Percentiles rank a stretch among this genome's conserved stretches.
Conservation (phyloP, 2,113 vertebrate species). For the Solea solea region DNA sequence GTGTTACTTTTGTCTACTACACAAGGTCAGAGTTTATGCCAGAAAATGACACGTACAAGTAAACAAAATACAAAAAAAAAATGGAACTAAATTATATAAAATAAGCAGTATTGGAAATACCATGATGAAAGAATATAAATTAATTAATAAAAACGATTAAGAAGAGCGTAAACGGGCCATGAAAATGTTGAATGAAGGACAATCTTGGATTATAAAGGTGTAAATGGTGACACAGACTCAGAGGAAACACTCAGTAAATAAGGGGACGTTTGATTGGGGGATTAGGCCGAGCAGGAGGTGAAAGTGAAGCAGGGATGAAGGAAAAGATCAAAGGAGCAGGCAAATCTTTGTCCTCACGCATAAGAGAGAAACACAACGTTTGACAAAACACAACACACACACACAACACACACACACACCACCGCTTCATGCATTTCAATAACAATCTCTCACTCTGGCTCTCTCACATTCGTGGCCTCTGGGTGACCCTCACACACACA, state of each 20-base stretch:
- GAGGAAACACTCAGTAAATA: background rate
- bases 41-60: no score
- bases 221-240: background rate
- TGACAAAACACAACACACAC: slow-evolving; percentile 3
- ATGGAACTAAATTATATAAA: no score
- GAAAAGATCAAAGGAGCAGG: background rate
- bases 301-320: background rate
- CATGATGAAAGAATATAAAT: no score
- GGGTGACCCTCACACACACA: slow-evolving; percentile 39
- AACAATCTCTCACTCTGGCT: background rate
- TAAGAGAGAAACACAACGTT: slow-evolving; percentile 11
- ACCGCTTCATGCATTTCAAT: slow-evolving; percentile 42
- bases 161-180: no score
- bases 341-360: background rate
- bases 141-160: no score
- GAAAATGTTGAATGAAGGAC: no score
- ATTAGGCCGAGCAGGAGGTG: background rate
- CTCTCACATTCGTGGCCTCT: slow-evolving; percentile 42
- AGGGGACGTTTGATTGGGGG: no score
- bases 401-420: background rate
- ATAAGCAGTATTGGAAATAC: no score
- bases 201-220: no score
- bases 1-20: no score
- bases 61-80: no score
- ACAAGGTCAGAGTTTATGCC: no score